Evolutionary conservation across 2,113 vertebrate genomes (phyloP).

Genomic region (Stigmatopora nigra): DNA sequence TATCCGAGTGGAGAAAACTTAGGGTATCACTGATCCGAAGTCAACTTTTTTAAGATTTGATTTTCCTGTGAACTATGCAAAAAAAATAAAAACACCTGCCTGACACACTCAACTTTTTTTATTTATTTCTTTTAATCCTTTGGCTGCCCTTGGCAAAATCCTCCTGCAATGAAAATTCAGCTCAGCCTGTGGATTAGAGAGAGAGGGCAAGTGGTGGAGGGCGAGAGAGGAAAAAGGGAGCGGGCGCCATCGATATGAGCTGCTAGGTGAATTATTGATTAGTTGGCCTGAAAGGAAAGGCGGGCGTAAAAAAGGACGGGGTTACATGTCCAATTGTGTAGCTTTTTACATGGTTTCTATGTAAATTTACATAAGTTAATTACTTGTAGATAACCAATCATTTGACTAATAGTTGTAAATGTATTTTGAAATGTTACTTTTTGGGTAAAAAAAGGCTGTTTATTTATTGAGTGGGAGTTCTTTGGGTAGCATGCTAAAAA

Average conservation of each 20-base stretch:
- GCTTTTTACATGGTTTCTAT: no score
- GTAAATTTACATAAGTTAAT: no score
- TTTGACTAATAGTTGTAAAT: no score
- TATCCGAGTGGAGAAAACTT: conserved; percentile 7
- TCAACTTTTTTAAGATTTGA: conserved; percentile 26
- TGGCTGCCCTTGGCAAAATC: conserved; percentile 32
- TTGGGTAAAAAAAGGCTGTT: no score
- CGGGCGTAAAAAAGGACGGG: conserved; percentile 18
- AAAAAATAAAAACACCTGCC: conserved; percentile 10
- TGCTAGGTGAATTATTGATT: conserved; percentile 66
- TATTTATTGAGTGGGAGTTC: no score
- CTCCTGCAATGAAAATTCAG: conserved; percentile 33
- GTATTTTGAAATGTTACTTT: no score
- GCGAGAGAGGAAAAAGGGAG: conserved; percentile 36
- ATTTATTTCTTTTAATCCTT: conserved; percentile 6
- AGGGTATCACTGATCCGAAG: not conserved
- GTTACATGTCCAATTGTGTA: no score
- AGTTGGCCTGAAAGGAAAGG: conserved; percentile 46
- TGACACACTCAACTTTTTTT: conserved; percentile 6
- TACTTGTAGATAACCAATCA: no score
- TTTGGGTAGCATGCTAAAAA: no score
- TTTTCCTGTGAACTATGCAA: conserved; percentile 12
- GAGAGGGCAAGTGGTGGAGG: conserved; percentile 19
- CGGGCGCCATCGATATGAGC: conserved; percentile 54
- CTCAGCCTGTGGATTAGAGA: conserved; percentile 38